Evolutionary conservation across 2,113 vertebrate species (phyloP).

Genomic region (Colinus virginianus): DNA sequence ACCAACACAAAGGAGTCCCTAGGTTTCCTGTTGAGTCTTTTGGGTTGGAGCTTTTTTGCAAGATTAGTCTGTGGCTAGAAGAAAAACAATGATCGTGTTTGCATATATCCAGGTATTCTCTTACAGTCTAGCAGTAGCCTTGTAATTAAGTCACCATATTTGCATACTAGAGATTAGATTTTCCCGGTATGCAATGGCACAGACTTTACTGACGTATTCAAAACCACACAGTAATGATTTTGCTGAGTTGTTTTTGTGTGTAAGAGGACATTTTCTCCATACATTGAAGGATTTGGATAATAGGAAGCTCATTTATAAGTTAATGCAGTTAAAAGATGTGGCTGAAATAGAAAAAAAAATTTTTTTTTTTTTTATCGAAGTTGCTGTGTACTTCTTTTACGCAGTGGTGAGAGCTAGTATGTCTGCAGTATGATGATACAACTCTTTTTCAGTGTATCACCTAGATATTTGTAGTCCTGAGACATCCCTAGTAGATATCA

Average conservation of each 20-base stretch:
- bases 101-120: constrained; percentile 1
- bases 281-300: neutral
- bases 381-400: neutral
- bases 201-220: neutral
- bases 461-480: neutral
- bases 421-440: neutral
- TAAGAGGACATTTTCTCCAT: neutral
- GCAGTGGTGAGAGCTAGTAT: neutral
- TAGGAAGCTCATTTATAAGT: neutral
- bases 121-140: neutral
- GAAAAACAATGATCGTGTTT: neutral
- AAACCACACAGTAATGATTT: neutral
- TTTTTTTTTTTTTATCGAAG: neutral
- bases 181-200: neutral
- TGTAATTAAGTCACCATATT: constrained; percentile 16
- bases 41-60: neutral
- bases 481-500: neutral
- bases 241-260: neutral
- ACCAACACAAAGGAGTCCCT: neutral
- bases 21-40: neutral
- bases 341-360: neutral
- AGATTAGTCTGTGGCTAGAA: neutral
- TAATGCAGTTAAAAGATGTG: neutral
- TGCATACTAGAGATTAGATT: constrained; percentile 12
- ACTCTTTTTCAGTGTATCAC: neutral